Percentiles rank a stretch among this genome's conserved stretches.
Evolutionary conservation across 2,113 vertebrate genomes (phyloP).

Genomic region (Ammospiza caudacuta): DNA sequence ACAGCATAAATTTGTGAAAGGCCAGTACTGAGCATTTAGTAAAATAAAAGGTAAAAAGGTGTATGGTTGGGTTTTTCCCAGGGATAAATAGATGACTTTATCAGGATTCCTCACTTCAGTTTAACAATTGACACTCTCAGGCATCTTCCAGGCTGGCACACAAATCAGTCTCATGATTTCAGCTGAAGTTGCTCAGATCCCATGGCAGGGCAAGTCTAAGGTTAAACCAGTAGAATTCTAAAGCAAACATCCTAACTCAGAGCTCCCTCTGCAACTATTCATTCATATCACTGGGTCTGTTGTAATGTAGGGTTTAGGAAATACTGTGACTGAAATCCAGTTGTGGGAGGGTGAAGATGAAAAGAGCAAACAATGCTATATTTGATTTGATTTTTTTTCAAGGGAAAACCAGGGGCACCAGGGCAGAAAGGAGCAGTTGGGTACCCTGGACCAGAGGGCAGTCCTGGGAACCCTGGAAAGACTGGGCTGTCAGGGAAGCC

Average conservation of each 20-base stretch:
- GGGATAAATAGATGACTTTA: neutral
- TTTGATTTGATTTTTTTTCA: constrained; percentile 55
- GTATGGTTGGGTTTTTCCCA: neutral
- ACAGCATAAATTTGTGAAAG: neutral
- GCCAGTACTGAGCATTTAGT: neutral
- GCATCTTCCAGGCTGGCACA: neutral
- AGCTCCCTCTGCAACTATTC: neutral
- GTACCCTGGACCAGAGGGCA: constrained; percentile 82
- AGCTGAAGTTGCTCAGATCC: neutral
- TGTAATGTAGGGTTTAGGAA: neutral
- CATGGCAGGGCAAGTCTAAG: neutral
- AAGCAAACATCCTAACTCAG: neutral
- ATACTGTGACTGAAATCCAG: neutral
- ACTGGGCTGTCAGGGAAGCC: constrained; percentile 79
- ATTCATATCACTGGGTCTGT: neutral
- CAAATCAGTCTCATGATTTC: neutral
- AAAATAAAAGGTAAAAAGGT: neutral
- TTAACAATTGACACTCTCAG: neutral
- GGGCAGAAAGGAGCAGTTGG: constrained; percentile 83
- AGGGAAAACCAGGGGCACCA: constrained; percentile 83
- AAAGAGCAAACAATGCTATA: neutral
- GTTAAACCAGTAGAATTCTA: neutral
- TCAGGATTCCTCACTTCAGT: neutral
- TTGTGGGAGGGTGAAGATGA: neutral
- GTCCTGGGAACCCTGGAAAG: constrained; percentile 82